Evolutionary conservation across 1,140 invertebrate genomes (phyloP), one percentile per base, ranked within the genome.

Genomic region (Lasioglossum baleicum): DNA sequence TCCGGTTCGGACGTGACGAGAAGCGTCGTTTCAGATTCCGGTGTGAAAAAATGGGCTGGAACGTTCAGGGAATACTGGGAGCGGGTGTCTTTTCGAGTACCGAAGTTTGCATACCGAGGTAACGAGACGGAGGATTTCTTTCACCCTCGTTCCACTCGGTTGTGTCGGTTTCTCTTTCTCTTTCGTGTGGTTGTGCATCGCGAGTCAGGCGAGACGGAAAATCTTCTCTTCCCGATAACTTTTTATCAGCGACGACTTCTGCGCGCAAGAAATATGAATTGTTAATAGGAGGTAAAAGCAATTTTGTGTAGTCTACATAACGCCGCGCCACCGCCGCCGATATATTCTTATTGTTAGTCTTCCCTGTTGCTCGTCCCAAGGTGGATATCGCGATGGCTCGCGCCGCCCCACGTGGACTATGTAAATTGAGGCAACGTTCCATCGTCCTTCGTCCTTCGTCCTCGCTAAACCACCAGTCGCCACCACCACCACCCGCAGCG

Each of bases 251-350:
- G 75, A 65, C 83, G 88, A 91, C 90, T 91, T 88, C 90, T 87
- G 90, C 89, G 88, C 81, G 88, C 82, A 88, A 91, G 90, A 92
- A 92, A 92, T 92, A 92, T 92, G 92, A 92, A 92, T 92, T 92
- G 91, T 92, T 92, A 92, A 92, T 92, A 92, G 89, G 90, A 89
- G 92, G 87, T 92, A 92, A 92, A 92, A 92, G 92, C 89, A 92
- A 92, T 92, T 92, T 92, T 92, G 92, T 92, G 92, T 92, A 91
- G 88, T 90, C 90, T 90, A 91, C 89, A 91, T 91, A 92, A 91
- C 87, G 35, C 35, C 35, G 35, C 35, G 35, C 35, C 35, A 35
- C 35, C 35, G 35, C 35, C 85, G 83, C 86, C 90, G 86, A 92
- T 92, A 90, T 91, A 91, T 91, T 88, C 89, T 90, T 91, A 91